phyloP scores from a whole-genome alignment of 2,113 vertebrate genomes.

The Parotia lawesii region DNA sequence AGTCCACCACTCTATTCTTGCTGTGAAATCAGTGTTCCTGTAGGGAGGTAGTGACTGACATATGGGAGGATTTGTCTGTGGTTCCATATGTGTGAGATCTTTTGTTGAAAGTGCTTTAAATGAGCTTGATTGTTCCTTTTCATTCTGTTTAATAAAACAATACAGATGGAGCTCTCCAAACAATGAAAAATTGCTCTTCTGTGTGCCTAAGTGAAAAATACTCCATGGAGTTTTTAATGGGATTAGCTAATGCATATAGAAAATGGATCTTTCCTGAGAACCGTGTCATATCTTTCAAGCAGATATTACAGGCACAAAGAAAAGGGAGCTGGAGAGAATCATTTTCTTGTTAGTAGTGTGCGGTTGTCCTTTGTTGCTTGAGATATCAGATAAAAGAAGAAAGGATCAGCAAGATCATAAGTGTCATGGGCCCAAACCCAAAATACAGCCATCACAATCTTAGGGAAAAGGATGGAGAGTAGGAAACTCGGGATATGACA shows the following conservation, averaged over 20 bases:
- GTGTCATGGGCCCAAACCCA: background rate
- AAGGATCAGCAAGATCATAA: background rate
- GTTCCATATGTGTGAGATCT: background rate
- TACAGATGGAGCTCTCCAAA: background rate
- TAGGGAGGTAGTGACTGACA: background rate
- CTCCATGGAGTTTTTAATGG: background rate
- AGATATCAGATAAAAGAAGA: background rate
- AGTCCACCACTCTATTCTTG: background rate
- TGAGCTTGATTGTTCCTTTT: background rate
- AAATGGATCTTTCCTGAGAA: background rate
- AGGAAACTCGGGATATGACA: background rate
- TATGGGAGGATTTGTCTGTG: background rate
- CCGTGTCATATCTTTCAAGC: background rate
- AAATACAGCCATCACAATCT: background rate
- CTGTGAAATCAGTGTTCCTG: background rate
- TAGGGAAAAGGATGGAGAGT: background rate
- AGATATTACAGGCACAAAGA: background rate
- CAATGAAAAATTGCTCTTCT: background rate
- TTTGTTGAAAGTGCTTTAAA: background rate
- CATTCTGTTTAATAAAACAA: background rate
- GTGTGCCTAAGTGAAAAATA: background rate
- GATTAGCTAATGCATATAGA: background rate
- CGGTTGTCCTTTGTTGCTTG: background rate
- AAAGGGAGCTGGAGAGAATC: background rate
- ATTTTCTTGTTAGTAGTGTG: background rate